Conservation (phyloP, 2,888 invertebrate species). For the Tribolium freemani region DNA sequence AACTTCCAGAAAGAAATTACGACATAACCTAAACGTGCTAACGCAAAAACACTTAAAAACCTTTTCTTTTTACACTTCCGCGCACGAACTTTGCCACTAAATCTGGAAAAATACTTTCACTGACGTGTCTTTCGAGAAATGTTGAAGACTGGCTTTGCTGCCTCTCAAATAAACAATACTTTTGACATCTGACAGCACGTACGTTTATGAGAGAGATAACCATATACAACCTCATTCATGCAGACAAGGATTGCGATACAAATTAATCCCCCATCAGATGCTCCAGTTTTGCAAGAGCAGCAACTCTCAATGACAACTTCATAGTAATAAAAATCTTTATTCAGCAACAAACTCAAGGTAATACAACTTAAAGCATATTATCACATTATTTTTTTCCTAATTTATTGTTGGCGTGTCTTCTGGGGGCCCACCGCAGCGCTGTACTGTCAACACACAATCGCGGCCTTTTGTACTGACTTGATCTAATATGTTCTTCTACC, state of each 20-base stretch:
- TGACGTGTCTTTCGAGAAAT: slow-evolving; percentile 31
- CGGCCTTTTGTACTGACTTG: slow-evolving; percentile 93
- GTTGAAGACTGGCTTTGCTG: neutral
- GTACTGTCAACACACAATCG: slow-evolving; percentile 86
- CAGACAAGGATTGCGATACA: neutral
- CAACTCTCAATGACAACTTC: neutral
- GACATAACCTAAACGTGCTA: neutral
- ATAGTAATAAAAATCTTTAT: slow-evolving; percentile 9
- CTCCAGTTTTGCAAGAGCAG: neutral
- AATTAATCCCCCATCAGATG: neutral
- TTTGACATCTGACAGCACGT: slow-evolving; percentile 27
- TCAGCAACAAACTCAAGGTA: slow-evolving; percentile 12
- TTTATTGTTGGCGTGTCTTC: slow-evolving; percentile 64
- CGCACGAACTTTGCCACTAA: neutral
- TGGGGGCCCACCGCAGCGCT: slow-evolving; percentile 88
- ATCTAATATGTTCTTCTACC: slow-evolving; percentile 91
- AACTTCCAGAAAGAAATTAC: neutral
- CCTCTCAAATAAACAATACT: slow-evolving; percentile 24
- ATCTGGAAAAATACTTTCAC: neutral
- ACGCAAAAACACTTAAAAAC: neutral
- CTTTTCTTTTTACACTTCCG: neutral
- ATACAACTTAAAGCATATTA: neutral
- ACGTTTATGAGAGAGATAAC: neutral
- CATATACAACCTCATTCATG: neutral
- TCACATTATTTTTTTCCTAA: slow-evolving; percentile 63